A percentile compares a stretch with the other conserved stretches of the same genome.
These are phyloP conservation scores for Dipodomys ordii DNA, from an alignment of 2,113 vertebrate species.

Conservation along the genomic window DNA sequence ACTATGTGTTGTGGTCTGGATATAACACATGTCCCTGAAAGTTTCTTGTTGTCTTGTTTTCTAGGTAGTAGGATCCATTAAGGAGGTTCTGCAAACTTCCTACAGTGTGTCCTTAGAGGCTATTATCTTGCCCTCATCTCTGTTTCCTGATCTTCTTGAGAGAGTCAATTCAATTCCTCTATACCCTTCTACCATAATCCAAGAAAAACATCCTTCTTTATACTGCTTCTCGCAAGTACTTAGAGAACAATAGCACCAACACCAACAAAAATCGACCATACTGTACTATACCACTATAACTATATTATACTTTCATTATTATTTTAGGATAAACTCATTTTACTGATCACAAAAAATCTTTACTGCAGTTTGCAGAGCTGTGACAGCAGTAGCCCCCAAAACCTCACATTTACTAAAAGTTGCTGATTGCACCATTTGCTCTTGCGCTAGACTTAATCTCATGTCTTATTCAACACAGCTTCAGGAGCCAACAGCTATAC, in stretches of 20 bases:
- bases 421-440: not conserved
- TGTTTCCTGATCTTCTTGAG: not conserved
- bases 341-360: not conserved
- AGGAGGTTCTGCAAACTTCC: not conserved
- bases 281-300: not conserved
- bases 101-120: not conserved
- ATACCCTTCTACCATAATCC: no score
- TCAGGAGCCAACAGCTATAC: not conserved
- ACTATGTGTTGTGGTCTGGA: not conserved
- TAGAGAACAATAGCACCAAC: not conserved
- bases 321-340: not conserved
- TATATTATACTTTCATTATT: not conserved
- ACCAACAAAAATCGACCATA: not conserved
- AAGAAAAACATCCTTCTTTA: no score
- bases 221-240: not conserved
- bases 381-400: no score
- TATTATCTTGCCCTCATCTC: not conserved
- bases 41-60: not conserved
- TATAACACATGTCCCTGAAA: not conserved
- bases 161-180: no score
- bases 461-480: not conserved
- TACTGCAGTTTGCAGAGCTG: not conserved
- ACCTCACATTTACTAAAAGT: not conserved
- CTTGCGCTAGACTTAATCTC: not conserved
- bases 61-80: not conserved